These are phyloP conservation scores for Onychostoma macrolepis DNA, from an alignment of 2,113 vertebrate species.

Conservation along the genomic window DNA sequence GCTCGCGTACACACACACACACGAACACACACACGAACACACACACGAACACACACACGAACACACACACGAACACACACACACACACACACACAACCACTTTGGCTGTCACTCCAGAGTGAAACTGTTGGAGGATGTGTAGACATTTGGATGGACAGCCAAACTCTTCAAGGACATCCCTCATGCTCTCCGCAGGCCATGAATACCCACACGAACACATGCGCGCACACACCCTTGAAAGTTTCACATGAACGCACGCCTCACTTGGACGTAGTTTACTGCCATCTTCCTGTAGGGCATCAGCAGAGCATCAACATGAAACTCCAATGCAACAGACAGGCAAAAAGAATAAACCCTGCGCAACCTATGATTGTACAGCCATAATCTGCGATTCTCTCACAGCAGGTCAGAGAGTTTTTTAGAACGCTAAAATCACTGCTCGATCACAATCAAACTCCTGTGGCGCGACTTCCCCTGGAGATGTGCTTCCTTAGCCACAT, in stretches of 20 bases:
- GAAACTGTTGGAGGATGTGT: constrained; percentile 29
- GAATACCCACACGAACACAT: not conserved
- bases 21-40: constrained; percentile 20
- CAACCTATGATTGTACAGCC: constrained; percentile 30
- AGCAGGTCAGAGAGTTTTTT: constrained; percentile 24
- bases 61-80: constrained; percentile 34
- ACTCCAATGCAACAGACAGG: not conserved
- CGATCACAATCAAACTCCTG: constrained; percentile 38
- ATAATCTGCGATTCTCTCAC: constrained; percentile 36
- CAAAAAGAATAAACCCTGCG: constrained; percentile 2
- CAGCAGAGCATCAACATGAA: constrained; percentile 21
- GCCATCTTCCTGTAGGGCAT: constrained; percentile 11
- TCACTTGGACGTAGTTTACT: constrained; percentile 5
- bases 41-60: not conserved
- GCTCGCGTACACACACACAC: constrained; percentile 16
- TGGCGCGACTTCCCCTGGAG: constrained; percentile 35
- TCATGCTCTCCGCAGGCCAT: constrained; percentile 17
- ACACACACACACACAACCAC: constrained; percentile 11
- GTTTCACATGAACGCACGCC: not conserved
- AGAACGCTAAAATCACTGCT: constrained; percentile 34
- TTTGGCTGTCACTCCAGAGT: constrained; percentile 30
- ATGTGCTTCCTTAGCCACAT: constrained; percentile 38
- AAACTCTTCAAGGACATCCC: constrained; percentile 33
- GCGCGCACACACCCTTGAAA: not conserved
- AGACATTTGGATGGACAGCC: constrained; percentile 38